These are phyloP conservation scores for Drosophila nebulosa DNA, from an alignment of 1,140 invertebrate species.

Conservation along the genomic window DNA sequence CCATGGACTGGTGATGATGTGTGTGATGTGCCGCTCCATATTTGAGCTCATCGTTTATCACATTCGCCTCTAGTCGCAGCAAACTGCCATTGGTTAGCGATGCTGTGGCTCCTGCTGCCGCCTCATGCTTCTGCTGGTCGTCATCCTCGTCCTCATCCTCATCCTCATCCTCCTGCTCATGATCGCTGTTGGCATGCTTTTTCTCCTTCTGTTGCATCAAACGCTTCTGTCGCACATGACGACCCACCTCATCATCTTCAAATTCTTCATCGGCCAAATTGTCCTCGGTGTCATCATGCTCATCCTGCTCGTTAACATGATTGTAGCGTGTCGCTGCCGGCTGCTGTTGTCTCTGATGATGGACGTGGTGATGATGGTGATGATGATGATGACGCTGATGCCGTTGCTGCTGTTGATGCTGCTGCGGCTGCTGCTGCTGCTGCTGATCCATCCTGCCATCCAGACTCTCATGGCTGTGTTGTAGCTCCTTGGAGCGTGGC, in stretches of 20 bases:
- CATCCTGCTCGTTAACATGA: slow-evolving; percentile 63
- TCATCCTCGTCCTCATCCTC: slow-evolving; percentile 24
- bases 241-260: slow-evolving; percentile 76
- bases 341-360: slow-evolving; percentile 49
- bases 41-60: slow-evolving; percentile 81
- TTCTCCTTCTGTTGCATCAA: slow-evolving; percentile 25
- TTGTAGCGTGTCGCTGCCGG: slow-evolving; percentile 58
- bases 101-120: slow-evolving; percentile 19
- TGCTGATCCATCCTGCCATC: slow-evolving; percentile 49
- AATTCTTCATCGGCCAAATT: slow-evolving; percentile 80
- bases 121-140: slow-evolving; percentile 29
- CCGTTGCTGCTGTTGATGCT: slow-evolving; percentile 45
- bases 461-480: slow-evolving; percentile 74
- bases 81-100: slow-evolving; percentile 41
- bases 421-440: slow-evolving; percentile 25
- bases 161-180: slow-evolving; percentile 12
- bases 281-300: slow-evolving; percentile 77
- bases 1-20: slow-evolving; percentile 73
- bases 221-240: slow-evolving; percentile 73
- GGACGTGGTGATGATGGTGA: too few relatives aligned
- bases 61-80: slow-evolving; percentile 69
- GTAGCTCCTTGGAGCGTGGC: slow-evolving; percentile 72
- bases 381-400: slow-evolving; percentile 68
- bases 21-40: slow-evolving; percentile 78
- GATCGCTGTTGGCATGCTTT: slow-evolving; percentile 21